These are phyloP conservation scores for Nemotelus pantherinus DNA, from an alignment of 2,888 invertebrate genomes.

Conservation along the genomic window DNA sequence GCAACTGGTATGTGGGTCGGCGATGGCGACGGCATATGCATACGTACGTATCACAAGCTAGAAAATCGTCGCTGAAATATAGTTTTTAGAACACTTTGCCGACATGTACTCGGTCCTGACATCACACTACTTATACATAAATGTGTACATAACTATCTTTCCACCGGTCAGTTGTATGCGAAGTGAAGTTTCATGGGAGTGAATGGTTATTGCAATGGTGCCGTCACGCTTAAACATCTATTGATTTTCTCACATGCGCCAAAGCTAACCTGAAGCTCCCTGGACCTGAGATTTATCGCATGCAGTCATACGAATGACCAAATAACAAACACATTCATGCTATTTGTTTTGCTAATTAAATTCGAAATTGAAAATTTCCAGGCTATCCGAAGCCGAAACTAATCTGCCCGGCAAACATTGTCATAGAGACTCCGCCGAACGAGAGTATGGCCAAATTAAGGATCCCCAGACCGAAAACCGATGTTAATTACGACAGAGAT, in stretches of 20 bases:
- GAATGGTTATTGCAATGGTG: no score
- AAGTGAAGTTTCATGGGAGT: no score
- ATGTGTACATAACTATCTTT: background rate
- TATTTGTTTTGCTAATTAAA: conserved; percentile 34
- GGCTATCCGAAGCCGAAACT: conserved; percentile 67
- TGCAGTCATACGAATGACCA: background rate
- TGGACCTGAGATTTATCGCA: background rate
- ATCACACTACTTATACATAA: background rate
- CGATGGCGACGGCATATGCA: conserved; percentile 64
- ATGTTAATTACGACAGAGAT: conserved; percentile 67
- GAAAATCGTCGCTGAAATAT: no score
- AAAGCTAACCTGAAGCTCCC: background rate
- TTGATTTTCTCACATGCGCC: no score
- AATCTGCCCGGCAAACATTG: conserved; percentile 67
- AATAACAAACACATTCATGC: conserved; percentile 16
- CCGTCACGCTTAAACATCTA: no score
- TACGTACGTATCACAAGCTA: conserved; percentile 59
- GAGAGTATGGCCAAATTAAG: conserved; percentile 65
- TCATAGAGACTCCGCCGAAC: conserved; percentile 64
- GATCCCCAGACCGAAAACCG: conserved; percentile 67
- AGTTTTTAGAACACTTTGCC: background rate
- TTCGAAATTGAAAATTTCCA: conserved; percentile 53
- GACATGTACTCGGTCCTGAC: background rate
- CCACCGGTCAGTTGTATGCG: no score
- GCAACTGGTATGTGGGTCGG: conserved; percentile 65